Conservation (phyloP, 2,113 vertebrate genomes). For the Pygathrix nemaeus region DNA sequence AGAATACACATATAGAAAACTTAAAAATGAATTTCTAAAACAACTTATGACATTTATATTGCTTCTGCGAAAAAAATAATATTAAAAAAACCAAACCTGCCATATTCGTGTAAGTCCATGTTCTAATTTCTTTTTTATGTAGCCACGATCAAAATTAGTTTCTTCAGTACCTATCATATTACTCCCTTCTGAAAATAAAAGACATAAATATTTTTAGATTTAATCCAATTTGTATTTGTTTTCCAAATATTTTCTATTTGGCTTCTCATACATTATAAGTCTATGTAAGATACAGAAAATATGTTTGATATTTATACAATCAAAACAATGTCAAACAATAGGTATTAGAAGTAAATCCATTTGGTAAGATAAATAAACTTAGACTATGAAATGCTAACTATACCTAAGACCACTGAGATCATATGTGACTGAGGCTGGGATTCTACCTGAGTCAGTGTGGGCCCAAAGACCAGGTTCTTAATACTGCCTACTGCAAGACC, state of each 20-base stretch:
- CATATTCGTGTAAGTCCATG: slow-evolving; percentile 97
- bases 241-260: background rate
- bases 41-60: background rate
- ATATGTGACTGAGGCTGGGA: background rate
- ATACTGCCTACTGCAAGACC: background rate
- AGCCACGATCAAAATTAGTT: slow-evolving; percentile 93
- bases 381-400: slow-evolving; percentile 21
- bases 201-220: background rate
- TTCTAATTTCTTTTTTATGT: slow-evolving; percentile 98
- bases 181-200: slow-evolving; percentile 85
- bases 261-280: background rate
- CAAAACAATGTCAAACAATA: slow-evolving; percentile 22
- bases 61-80: rapidly evolving
- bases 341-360: background rate
- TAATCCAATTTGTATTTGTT: background rate
- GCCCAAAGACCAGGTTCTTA: background rate
- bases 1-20: slow-evolving; percentile 37
- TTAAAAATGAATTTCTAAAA: slow-evolving; percentile 13
- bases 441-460: background rate
- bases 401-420: background rate
- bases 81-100: slow-evolving; percentile 89
- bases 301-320: background rate
- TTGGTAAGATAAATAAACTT: background rate
- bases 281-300: slow-evolving; percentile 8
- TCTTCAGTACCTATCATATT: slow-evolving; percentile 86